Evolutionary conservation across 2,113 vertebrate species (phyloP), one percentile per base, ranked within the genome.

Genomic region (Microtus oregoni): DNA sequence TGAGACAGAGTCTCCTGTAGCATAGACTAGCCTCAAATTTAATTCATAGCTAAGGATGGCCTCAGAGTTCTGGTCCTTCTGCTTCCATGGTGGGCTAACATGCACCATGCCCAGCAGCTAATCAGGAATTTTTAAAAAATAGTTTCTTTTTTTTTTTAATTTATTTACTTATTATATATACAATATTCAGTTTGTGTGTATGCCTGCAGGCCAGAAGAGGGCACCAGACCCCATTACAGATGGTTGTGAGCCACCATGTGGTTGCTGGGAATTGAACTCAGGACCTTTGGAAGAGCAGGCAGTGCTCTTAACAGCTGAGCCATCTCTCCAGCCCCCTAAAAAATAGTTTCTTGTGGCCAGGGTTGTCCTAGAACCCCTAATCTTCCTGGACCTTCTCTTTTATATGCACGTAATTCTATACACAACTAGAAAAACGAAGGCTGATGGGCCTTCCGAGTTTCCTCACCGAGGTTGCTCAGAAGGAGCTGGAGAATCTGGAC

Each of bases 361-460:
- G n/a, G 47, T 35, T 88, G 35, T 32, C 68, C 35, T 88, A 28
- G 67, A 88, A 55, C 68, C 30, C n/a, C 38, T 89, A n/a, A 20
- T 28, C 86, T n/a, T 55, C 52, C 50, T 41, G 38, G 67, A 4
- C 55, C 88, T 92, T 52, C 19, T 44, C 91, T 92, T 81, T 72
- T 41, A 73, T 63, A 67, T 17, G 10, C 24, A 26, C 1, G 10
- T 82, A 44, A 58, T 50, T 78, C 70, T 68, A 61, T 1, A 67
- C 26, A 47, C 32, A 94, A 19, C 55, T 94, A 99, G 99, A 99
- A 97, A 99, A 99, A 98, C 98, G 99, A 94, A 99, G 97, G 96
- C 98, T 99, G 98, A 98, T 98, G 98, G 99, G 99, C 44, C 98
- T 99, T 91, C 98, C 99, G 7, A 99, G 98, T 97, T 99, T 99